Evolutionary conservation across 2,797 vertebrate genomes (phyloP), one percentile per base, ranked within the genome.

Genomic region (Epinephelus awoara): DNA sequence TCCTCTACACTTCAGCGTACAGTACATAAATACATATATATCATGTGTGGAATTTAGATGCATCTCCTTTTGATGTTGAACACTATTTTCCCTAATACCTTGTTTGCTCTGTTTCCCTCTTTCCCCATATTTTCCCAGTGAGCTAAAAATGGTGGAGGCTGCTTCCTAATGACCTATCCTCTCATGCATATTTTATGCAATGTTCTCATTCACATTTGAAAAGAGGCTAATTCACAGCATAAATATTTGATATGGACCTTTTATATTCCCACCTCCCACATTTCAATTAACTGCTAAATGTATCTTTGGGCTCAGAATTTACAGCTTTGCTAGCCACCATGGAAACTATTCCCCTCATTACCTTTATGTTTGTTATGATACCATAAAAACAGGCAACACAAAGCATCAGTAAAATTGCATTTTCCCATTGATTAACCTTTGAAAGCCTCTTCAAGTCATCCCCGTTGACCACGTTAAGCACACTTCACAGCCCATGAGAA

Each of bases 231-330:
- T 92, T 94, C 79, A 79, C 79, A 46, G 80, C 87, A 90, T 94
- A 88, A 92, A 94, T 94, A 92, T 93, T 93, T 93, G 69, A 94
- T 93, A 64, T 11, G 50, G 71, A 85, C 77, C 81, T 90, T 92
- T 90, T 88, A 86, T 87, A 83, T 88, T 67, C 75, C 70, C 82
- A 79, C 85, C 89, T 77, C 71, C 86, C 85, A 85, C 82, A 83
- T 93, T 92, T 92, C 88, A 91, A 89, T 89, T 88, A 90, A 88
- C 69, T 67, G 46, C 59, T 74, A 77, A 89, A 89, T 77, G 71
- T 80, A 66, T 83, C 79, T 80, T 67, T 84, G 79, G 63, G 58
- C 72, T 83, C 49, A 67, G 34, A 21, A 72, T 78, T 66, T 67
- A 73, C 51, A 79, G 63, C 69, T 77, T 67, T 58, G 46, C 69